Evolutionary conservation across 2,113 vertebrate genomes (phyloP).

Genomic region (Ceyx melanurus): DNA sequence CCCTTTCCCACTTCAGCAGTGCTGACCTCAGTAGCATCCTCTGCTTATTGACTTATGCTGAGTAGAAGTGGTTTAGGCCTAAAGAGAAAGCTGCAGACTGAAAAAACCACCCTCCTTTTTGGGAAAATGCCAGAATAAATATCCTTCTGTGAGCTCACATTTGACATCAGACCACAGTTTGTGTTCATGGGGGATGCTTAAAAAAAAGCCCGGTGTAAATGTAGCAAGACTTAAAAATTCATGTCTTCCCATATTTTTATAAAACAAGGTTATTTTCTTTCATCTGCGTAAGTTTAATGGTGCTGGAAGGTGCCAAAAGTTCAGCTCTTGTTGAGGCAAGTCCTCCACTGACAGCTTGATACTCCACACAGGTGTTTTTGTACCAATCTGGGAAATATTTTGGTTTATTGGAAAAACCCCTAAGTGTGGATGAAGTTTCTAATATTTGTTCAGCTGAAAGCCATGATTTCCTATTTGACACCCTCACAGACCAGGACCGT

Average conservation of each 20-base stretch:
- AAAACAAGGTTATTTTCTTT: constrained; percentile 15
- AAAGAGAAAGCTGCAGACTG: not conserved
- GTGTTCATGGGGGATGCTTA: not conserved
- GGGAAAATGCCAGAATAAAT: constrained; percentile 28
- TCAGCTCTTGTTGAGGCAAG: not conserved
- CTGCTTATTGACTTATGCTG: constrained; percentile 1
- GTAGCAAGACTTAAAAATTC: not conserved
- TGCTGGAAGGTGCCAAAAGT: not conserved
- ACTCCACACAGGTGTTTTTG: not conserved
- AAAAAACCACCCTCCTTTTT: not conserved
- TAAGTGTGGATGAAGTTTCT: not conserved
- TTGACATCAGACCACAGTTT: not conserved
- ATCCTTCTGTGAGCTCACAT: not conserved
- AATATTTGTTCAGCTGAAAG: not conserved
- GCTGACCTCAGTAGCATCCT: not conserved
- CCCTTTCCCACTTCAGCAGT: not conserved
- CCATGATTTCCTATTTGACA: not conserved
- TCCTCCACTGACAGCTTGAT: not conserved
- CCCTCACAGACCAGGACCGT: not conserved
- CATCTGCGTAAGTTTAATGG: not conserved
- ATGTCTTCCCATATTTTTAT: not conserved
- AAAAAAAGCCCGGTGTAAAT: constrained; percentile 20
- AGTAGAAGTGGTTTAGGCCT: not conserved
- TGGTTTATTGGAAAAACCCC: not conserved
- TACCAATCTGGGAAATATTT: not conserved